Base-by-base conservation (phyloP, 2,113 vertebrate species). In the Oenanthe melanoleuca region DNA sequence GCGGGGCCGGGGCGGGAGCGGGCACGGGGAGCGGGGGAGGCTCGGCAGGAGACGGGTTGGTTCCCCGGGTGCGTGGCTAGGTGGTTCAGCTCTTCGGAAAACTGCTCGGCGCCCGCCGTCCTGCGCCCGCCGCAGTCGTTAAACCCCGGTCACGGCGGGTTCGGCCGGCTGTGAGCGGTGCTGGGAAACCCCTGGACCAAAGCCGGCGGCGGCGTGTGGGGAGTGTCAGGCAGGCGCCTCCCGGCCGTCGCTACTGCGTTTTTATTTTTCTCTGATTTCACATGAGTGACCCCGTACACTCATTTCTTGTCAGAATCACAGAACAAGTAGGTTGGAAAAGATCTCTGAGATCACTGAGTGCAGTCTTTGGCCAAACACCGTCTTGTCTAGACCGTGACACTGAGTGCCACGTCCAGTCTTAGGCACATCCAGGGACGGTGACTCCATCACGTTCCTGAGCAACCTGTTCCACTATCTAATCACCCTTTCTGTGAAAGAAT, bases 31-130 rank as follows among this genome's bases (percentile, higher is more conserved):
- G 4, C 3, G 12, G 70, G 33, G 18, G 1, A 4, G 59, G 14
- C 26, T 13, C 3, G 59, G 18, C 28, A 0, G n/a, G 2, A 5
- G 49, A 2, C 50, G 25, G 50, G 14, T 8, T 6, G 22, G n/a
- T 3, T 38, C 31, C 0, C 16, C 11, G 34, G 5, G 4, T 14
- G 31, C 22, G 8, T 9, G 53, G 14, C 22, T 3, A 1, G 11
- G 2, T 28, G 26, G 55, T 28, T 78, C 47, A 4, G 53, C 53
- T 37, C 33, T 22, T 31, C 17, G 63, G 26, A 13, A 18, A 60
- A 7, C 28, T 14, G 67, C 7, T 26, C 28, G 26, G 26, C 26
- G 38, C 49, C 22, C 16, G 56, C 31, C 21, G 25, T 8, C 26
- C 16, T 28, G 72, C 28, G 9, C 73, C 26, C 55, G 28, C 49